Evolutionary conservation across 2,113 vertebrate species (phyloP).

Genomic region (Bombycilla garrulus): DNA sequence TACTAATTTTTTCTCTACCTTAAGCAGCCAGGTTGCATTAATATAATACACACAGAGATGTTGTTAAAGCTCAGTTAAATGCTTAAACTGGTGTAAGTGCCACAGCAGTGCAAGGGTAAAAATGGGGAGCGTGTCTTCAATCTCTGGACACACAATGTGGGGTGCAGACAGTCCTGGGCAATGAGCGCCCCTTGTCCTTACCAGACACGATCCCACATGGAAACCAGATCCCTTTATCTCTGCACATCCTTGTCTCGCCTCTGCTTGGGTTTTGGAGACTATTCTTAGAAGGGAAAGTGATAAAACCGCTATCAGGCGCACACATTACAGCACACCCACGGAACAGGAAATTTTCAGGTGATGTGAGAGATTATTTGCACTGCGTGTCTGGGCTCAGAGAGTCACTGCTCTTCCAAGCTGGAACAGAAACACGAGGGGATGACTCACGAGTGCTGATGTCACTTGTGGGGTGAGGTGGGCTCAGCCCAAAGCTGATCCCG

Average conservation of each 20-base stretch:
- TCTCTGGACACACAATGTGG: rapidly evolving
- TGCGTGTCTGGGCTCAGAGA: background rate
- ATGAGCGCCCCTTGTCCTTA: background rate
- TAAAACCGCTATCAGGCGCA: background rate
- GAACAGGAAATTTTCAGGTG: background rate
- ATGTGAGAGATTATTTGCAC: background rate
- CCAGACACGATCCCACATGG: background rate
- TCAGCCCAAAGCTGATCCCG: background rate
- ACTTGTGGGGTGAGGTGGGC: background rate
- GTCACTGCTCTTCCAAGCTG: background rate
- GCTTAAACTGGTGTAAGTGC: background rate
- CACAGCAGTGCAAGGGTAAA: background rate
- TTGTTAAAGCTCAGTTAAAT: background rate
- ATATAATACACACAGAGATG: background rate
- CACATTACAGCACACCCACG: background rate
- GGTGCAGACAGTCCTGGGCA: background rate
- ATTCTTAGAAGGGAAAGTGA: background rate
- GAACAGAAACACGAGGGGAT: background rate
- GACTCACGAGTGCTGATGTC: background rate
- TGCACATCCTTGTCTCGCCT: background rate
- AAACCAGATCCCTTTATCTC: background rate
- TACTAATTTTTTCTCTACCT: background rate
- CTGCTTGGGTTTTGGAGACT: background rate
- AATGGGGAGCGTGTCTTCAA: rapidly evolving
- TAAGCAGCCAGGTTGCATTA: background rate